Evolutionary conservation across 1,140 invertebrate species (phyloP), one percentile per base, ranked within the genome.

Genomic region (Papilio xuthus): DNA sequence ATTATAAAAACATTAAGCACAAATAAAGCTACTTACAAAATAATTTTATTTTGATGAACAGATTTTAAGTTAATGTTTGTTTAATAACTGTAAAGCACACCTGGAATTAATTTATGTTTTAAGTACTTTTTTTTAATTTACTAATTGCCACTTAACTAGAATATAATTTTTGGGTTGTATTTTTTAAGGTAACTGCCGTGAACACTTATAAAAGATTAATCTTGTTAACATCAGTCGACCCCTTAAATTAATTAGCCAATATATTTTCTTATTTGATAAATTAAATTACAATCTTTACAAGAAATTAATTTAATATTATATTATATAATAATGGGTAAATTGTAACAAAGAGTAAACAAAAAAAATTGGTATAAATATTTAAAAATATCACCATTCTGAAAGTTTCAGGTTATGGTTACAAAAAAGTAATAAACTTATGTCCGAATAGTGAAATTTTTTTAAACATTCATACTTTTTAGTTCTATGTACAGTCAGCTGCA

Each of bases 111-210:
- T 15, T 67, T 67, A 28, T 32, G 4, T 18, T 67, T 28, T 18
- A 67, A 26, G 23, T 63, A 6, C 60, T 67, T 67, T 67, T 26
- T 67, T 67, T 67, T 13, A 67, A 67, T 6, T 67, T 67, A 67
- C 60, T 67, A 67, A 67, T 67, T 67, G 60, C 60, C 26, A 67
- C 3, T 67, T 67, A 67, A 67, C 3, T 67, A 28, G 60, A 67
- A 32, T 4, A 15, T 67, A 15, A 63, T 67, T 67, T 67, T 28
- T 28, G 60, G 0, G 26, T 67, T 67, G 60, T 18, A 28, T 60
- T 60, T 60, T 60, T 15, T 2, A 67, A 0, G 4, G n/a, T 15
- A 32, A 28, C 60, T 67, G 9, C 56, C 23, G 10, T 60, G 56
- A 60, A 60, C 20, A 60, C 23, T 26, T 60, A 1, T 12, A 60